Conservation (phyloP, 2,113 vertebrate species). For the Limanda limanda region DNA sequence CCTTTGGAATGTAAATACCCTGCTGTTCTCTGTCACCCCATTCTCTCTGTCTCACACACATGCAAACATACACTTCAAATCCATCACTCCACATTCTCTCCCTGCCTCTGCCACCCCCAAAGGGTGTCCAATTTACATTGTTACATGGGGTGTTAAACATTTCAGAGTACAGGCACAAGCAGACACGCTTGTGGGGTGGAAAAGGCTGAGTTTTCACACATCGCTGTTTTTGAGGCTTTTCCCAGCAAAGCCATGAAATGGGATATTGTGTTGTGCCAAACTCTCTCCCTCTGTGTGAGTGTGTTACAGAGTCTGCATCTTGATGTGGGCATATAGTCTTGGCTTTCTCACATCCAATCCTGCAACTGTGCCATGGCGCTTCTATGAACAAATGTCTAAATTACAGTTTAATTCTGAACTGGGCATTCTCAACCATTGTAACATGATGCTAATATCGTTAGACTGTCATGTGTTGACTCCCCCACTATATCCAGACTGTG, state of each 20-base stretch:
- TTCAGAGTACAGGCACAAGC: slow-evolving; percentile 52
- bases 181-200: slow-evolving; percentile 53
- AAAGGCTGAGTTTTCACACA: slow-evolving; percentile 63
- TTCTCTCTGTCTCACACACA: slow-evolving; percentile 7
- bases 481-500: neutral
- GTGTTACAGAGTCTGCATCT: slow-evolving; percentile 29
- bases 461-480: slow-evolving; percentile 7
- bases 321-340: slow-evolving; percentile 9
- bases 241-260: slow-evolving; percentile 64
- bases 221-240: slow-evolving; percentile 45
- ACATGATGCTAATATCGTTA: slow-evolving; percentile 32
- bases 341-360: slow-evolving; percentile 33
- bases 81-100: slow-evolving; percentile 20
- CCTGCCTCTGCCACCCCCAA: slow-evolving; percentile 48
- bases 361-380: neutral
- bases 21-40: slow-evolving; percentile 35
- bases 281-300: neutral
- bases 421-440: neutral
- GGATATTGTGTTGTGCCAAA: slow-evolving; percentile 63
- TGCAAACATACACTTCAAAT: slow-evolving; percentile 12
- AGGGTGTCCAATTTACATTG: slow-evolving; percentile 64
- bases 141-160: slow-evolving; percentile 63
- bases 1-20: slow-evolving; percentile 56
- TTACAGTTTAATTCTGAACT: slow-evolving; percentile 3
- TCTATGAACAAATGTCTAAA: slow-evolving; percentile 12